Evolutionary conservation across 53 echinoderm and acorn worm species (phyloP).

Genomic region (Echinometra lucunter): DNA sequence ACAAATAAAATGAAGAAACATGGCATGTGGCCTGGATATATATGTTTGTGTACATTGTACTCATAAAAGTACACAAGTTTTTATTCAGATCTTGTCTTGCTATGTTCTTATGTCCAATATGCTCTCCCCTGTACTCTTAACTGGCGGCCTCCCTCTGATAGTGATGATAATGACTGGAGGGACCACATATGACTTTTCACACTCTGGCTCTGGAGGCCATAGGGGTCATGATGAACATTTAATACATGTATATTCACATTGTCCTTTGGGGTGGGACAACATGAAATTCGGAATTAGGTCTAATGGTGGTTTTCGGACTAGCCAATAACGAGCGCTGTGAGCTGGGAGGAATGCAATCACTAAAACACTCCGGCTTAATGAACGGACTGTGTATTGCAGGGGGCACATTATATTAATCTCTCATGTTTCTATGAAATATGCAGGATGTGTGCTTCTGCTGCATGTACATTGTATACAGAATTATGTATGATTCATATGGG

Average conservation of each 20-base stretch:
- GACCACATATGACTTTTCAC: not conserved
- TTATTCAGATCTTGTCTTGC: too few relatives aligned
- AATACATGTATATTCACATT: not conserved
- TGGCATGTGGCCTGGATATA: too few relatives aligned
- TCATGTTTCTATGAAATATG: not conserved
- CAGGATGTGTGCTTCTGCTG: not conserved
- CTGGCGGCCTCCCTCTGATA: not conserved
- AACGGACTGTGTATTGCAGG: too few relatives aligned
- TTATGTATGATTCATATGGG: not conserved
- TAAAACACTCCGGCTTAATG: not conserved
- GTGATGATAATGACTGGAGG: conserved; percentile 5
- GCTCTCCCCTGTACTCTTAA: not conserved
- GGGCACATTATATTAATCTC: not conserved
- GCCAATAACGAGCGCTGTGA: conserved; percentile 3
- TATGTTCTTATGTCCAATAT: conserved; percentile 7
- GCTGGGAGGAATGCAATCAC: conserved; percentile 8
- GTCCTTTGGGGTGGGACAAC: not conserved
- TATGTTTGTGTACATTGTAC: too few relatives aligned
- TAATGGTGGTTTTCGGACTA: conserved; percentile 10
- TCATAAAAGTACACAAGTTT: too few relatives aligned
- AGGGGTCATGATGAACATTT: not conserved
- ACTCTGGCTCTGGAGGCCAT: not conserved
- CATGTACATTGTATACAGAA: not conserved
- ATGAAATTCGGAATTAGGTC: not conserved
- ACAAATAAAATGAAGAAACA: too few relatives aligned